phyloP scores from a whole-genome alignment of 2,888 invertebrate species.

The Hybos culiciformis region DNA sequence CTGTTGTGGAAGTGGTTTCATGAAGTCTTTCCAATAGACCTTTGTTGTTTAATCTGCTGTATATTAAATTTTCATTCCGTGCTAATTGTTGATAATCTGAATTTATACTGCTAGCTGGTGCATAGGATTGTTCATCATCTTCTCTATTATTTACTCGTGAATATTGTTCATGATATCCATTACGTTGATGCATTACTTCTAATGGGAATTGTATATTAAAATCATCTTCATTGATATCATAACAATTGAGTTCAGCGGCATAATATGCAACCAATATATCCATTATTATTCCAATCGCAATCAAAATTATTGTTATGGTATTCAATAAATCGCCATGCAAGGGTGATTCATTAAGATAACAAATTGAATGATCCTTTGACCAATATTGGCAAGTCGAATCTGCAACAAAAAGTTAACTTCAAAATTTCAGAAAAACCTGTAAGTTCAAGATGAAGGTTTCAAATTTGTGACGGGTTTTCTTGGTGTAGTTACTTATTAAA shows the following conservation, averaged over 20 bases:
- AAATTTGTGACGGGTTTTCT: too few relatives aligned
- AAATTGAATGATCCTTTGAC: conserved; percentile 32
- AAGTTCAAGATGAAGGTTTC: neutral
- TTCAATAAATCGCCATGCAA: conserved; percentile 38
- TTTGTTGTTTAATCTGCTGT: too few relatives aligned
- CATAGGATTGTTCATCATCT: neutral
- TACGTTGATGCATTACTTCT: too few relatives aligned
- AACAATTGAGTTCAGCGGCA: conserved; percentile 14
- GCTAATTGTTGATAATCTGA: too few relatives aligned
- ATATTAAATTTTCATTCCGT: neutral
- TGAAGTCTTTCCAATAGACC: too few relatives aligned
- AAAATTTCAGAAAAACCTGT: conserved; percentile 1
- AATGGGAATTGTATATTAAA: neutral
- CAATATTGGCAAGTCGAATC: conserved; percentile 37
- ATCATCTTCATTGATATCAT: neutral
- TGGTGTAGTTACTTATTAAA: too few relatives aligned
- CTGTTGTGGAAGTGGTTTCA: neutral
- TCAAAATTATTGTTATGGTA: conserved; percentile 35
- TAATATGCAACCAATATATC: conserved; percentile 37
- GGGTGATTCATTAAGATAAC: conserved; percentile 37
- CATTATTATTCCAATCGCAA: conserved; percentile 34
- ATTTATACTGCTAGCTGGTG: neutral
- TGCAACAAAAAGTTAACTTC: conserved; percentile 14
- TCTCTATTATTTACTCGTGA: neutral
- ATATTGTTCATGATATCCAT: too few relatives aligned